Conservation (phyloP, 2,797 vertebrate species). For the Numenius phaeopus region DNA sequence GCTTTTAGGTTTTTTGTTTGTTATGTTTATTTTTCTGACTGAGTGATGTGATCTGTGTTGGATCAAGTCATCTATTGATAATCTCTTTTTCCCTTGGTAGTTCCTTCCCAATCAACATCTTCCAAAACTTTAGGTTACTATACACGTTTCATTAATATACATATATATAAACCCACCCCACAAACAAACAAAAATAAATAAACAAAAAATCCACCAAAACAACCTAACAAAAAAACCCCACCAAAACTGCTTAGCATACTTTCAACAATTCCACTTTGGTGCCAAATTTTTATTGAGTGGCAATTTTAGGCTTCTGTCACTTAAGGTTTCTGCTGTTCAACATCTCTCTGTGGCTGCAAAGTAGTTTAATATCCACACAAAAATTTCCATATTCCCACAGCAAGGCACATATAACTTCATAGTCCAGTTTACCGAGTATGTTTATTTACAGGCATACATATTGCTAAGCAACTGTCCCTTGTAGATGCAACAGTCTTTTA, state of each 20-base stretch:
- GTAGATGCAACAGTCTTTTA: background rate
- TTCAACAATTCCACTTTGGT: background rate
- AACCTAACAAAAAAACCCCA: rapidly evolving
- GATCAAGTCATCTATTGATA: background rate
- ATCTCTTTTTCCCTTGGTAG: background rate
- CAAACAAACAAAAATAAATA: too few species aligned
- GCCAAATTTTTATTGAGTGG: background rate
- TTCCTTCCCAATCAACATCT: background rate
- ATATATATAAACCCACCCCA: background rate
- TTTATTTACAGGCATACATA: conserved; percentile 38
- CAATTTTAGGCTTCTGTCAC: conserved; percentile 27
- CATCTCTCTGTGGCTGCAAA: background rate
- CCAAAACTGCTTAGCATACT: background rate
- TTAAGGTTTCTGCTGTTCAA: background rate
- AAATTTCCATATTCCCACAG: background rate
- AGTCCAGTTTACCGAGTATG: background rate
- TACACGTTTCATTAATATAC: background rate
- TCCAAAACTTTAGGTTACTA: background rate
- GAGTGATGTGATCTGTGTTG: background rate
- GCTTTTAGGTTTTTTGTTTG: background rate
- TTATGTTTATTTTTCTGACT: background rate
- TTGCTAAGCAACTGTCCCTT: conserved; percentile 41
- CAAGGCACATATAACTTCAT: background rate
- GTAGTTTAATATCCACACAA: background rate
- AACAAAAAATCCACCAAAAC: background rate